Evolutionary conservation across 1,140 invertebrate genomes (phyloP), one percentile per base, ranked within the genome.

Genomic region (Magallana angulata): DNA sequence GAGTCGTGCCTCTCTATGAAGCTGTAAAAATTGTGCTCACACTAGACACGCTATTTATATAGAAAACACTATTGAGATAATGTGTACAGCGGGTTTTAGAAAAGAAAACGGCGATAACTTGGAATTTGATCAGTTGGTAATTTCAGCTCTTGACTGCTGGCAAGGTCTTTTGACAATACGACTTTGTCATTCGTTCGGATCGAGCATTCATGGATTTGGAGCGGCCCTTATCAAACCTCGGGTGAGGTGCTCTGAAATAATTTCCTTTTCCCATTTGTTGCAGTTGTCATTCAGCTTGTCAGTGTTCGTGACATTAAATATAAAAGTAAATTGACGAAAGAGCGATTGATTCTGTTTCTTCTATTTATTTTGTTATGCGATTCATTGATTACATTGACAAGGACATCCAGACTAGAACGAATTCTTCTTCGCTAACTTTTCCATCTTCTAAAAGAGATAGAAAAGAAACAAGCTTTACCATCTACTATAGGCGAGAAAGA

Each of bases 381-480:
- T 64, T 64, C 14, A 64, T 64, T 64, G 60, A 64, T 64, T 30
- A 76, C 68, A 76, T 76, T 12, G 82, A 84, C 82, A 84, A 62
- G 30, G 82, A 84, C 16, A 87, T 36, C 88, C 88, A 89, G 3
- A 89, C 82, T 57, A 76, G 58, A 18, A 89, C 83, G 84, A 89
- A 89, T 24, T 89, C 88, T 3, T 59, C 59, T 18, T 84, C 62
- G 76, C 85, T 89, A 14, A 89, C 76, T 58, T 71, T 89, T 4
- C 71, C 59, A 56, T 89, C 88, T 83, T 89, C 88, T 89, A 71
- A 18, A 87, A 87, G 24, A 56, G 68, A 48, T 58, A 36, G 84
- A 80, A 24, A 12, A 87, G 56, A 76, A 36, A 58, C 85, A 87
- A 14, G 87, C 76, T 58, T 71, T 89, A 7, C 71, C 56, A 56